phyloP scores from a whole-genome alignment of 2,888 invertebrate genomes.

The Synergus itoensis region DNA sequence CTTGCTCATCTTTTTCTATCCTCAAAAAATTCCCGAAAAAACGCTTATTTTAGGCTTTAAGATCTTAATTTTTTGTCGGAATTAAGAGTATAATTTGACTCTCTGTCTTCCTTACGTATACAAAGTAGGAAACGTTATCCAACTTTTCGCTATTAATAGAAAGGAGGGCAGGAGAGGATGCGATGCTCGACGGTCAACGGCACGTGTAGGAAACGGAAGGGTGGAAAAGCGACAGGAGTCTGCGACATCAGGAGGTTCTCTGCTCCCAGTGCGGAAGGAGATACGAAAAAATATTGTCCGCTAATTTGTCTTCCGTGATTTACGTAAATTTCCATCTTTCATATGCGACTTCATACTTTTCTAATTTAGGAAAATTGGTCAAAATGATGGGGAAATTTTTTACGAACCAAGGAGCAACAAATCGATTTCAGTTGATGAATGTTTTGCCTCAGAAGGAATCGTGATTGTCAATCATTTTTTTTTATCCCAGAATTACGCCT shows the following conservation, averaged over 20 bases:
- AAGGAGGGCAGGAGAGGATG: constrained; percentile 64
- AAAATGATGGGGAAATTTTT: background rate
- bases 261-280: constrained; percentile 3
- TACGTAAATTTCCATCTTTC: no score
- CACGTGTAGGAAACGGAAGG: constrained; percentile 66
- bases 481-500: background rate
- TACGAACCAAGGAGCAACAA: background rate
- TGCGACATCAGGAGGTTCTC: constrained; percentile 1
- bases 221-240: constrained; percentile 55
- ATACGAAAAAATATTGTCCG: constrained; percentile 7
- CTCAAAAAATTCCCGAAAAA: no score
- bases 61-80: no score
- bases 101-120: background rate
- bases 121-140: background rate
- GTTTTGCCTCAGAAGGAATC: background rate
- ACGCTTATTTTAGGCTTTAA: no score
- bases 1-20: no score
- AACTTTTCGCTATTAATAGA: constrained; percentile 70
- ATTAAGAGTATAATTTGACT: background rate
- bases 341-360: background rate
- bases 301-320: background rate
- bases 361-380: background rate
- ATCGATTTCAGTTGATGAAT: background rate
- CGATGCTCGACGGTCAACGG: constrained; percentile 65
- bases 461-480: background rate